Conservation (phyloP, 2,888 invertebrate species). For the Cephus nigrinus region DNA sequence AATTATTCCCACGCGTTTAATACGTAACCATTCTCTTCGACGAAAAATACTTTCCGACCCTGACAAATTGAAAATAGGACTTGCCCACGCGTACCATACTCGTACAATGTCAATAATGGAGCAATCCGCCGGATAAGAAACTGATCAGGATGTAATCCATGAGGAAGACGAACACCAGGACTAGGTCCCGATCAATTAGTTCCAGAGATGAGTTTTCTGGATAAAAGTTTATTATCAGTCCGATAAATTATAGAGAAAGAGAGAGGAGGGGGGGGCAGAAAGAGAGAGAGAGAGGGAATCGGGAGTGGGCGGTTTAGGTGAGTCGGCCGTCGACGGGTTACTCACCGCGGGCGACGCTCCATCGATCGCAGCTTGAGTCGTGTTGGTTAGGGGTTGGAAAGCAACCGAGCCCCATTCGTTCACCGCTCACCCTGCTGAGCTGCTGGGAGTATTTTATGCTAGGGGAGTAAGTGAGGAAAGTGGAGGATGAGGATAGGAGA, state of each 20-base stretch:
- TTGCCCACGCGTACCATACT: background rate
- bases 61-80: background rate
- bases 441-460: slow-evolving; percentile 40
- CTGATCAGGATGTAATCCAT: background rate
- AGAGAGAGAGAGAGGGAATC: background rate
- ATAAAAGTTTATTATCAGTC: background rate
- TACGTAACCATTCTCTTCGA: background rate
- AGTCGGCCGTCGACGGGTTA: slow-evolving; percentile 53
- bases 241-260: background rate
- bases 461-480: slow-evolving; percentile 21
- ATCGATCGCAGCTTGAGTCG: slow-evolving; percentile 57
- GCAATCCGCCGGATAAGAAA: background rate
- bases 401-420: slow-evolving; percentile 38
- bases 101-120: background rate
- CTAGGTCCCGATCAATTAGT: background rate
- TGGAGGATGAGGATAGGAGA: slow-evolving; percentile 25
- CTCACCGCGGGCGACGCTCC: slow-evolving; percentile 63
- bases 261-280: background rate
- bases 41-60: background rate
- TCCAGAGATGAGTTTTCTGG: background rate
- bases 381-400: slow-evolving; percentile 43
- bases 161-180: background rate
- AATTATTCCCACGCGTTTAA: background rate
- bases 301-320: background rate
- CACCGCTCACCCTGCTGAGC: slow-evolving; percentile 31